These are phyloP conservation scores for Ametastegia equiseti DNA, from an alignment of 2,888 invertebrate species.

Conservation along the genomic window DNA sequence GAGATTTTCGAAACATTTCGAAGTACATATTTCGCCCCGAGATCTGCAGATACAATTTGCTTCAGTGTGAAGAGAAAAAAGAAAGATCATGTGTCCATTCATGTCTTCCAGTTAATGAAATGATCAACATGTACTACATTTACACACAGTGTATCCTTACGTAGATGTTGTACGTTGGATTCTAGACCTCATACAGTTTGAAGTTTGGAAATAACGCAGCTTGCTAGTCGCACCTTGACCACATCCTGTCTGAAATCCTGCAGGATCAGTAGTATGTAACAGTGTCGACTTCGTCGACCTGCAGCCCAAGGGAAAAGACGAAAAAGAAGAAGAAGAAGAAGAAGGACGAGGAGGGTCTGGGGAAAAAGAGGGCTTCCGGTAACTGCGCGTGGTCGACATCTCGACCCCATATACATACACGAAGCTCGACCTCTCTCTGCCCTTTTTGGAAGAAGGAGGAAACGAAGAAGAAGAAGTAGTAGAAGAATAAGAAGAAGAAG, in stretches of 20 bases:
- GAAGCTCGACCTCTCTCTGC: background rate
- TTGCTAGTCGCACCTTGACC: slow-evolving; percentile 73
- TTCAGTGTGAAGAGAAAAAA: no score
- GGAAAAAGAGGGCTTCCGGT: slow-evolving; percentile 68
- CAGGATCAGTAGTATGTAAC: slow-evolving; percentile 52
- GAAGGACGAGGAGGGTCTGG: background rate
- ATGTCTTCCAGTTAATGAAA: no score
- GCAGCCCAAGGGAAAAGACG: background rate
- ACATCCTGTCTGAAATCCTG: slow-evolving; percentile 71
- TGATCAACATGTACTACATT: no score
- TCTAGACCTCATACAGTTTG: no score
- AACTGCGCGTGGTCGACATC: slow-evolving; percentile 68
- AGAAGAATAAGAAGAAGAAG: slow-evolving; percentile 51
- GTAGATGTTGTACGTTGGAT: no score
- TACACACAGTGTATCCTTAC: no score
- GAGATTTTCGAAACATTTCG: no score
- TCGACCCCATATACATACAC: slow-evolving; percentile 52
- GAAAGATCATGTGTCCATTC: no score
- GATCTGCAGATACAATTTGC: no score
- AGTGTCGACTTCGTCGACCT: background rate
- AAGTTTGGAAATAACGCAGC: slow-evolving; percentile 75
- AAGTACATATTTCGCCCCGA: no score
- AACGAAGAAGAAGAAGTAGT: slow-evolving; percentile 7
- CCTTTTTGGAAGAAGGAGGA: slow-evolving; percentile 26
- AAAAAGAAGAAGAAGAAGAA: background rate